phyloP scores from a whole-genome alignment of 2,888 invertebrate species.

The Helleia helle region DNA sequence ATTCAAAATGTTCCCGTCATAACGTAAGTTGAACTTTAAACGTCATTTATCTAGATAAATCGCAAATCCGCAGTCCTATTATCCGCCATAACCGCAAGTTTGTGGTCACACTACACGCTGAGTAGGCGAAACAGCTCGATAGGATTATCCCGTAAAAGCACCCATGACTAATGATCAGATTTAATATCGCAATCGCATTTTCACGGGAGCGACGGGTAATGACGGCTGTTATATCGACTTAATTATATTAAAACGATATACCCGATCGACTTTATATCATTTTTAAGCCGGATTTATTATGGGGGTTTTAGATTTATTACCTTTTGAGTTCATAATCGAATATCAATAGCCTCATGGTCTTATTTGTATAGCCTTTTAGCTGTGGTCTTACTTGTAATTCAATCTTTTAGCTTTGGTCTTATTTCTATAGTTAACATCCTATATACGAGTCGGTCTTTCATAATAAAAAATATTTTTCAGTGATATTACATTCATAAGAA shows the following conservation, averaged over 20 bases:
- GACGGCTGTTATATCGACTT: background rate
- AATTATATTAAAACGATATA: background rate
- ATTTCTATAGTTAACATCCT: too few species aligned
- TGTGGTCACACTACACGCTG: conserved; percentile 27
- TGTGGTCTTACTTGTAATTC: too few species aligned
- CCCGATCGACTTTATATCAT: background rate
- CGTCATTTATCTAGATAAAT: too few species aligned
- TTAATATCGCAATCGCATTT: conserved; percentile 30
- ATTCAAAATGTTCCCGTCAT: too few species aligned
- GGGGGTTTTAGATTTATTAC: background rate
- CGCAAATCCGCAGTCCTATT: background rate
- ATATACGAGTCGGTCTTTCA: too few species aligned
- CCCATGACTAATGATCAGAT: conserved; percentile 43
- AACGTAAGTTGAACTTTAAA: too few species aligned
- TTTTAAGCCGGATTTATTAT: background rate
- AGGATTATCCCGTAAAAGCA: conserved; percentile 37
- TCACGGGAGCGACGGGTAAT: background rate
- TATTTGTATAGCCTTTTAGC: too few species aligned
- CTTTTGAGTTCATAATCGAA: too few species aligned
- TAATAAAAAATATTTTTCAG: too few species aligned
- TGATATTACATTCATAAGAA: too few species aligned
- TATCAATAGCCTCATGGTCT: too few species aligned
- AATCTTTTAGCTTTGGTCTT: too few species aligned
- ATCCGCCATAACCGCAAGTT: background rate
- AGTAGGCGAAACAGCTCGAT: conserved; percentile 26